phyloP scores from a whole-genome alignment of 2,888 invertebrate genomes.

The Lordiphosa andalusiaca region DNA sequence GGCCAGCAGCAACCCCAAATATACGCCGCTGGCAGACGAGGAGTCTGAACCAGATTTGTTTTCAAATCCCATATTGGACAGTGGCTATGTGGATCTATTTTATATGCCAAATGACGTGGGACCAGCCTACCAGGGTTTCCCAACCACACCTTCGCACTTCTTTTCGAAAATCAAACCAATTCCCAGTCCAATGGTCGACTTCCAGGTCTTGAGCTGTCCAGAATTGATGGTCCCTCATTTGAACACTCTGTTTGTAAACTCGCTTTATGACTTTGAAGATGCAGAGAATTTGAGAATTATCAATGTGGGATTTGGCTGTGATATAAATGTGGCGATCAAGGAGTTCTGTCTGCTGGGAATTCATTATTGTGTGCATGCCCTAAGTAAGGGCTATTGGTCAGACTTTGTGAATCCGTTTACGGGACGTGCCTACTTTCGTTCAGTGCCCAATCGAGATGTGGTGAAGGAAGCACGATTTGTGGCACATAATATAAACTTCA shows the following conservation, averaged over 20 bases:
- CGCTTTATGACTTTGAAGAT: conserved; percentile 16
- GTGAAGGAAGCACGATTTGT: conserved; percentile 11
- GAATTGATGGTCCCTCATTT: conserved; percentile 35
- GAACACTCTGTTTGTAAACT: conserved; percentile 30
- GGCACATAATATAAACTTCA: conserved; percentile 38
- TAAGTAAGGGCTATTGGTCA: conserved; percentile 49
- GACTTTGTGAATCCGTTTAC: conserved; percentile 63
- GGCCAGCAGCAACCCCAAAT: background rate
- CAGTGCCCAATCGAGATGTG: background rate
- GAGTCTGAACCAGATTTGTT: no score
- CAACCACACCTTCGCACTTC: conserved; percentile 40
- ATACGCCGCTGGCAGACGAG: background rate
- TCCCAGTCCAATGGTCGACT: background rate
- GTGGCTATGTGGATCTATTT: conserved; percentile 29
- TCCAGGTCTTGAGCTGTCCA: conserved; percentile 23
- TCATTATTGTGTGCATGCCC: conserved; percentile 26
- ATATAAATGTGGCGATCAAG: conserved; percentile 49
- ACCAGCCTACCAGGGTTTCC: conserved; percentile 47
- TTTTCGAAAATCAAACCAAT: conserved; percentile 17
- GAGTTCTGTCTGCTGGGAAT: conserved; percentile 42
- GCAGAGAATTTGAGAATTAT: conserved; percentile 38
- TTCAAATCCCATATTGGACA: background rate
- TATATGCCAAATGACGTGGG: conserved; percentile 55
- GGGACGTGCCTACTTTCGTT: conserved; percentile 49
- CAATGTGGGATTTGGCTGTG: conserved; percentile 37